Conservation (phyloP, 1,140 invertebrate genomes). For the Procambarus clarkii region DNA sequence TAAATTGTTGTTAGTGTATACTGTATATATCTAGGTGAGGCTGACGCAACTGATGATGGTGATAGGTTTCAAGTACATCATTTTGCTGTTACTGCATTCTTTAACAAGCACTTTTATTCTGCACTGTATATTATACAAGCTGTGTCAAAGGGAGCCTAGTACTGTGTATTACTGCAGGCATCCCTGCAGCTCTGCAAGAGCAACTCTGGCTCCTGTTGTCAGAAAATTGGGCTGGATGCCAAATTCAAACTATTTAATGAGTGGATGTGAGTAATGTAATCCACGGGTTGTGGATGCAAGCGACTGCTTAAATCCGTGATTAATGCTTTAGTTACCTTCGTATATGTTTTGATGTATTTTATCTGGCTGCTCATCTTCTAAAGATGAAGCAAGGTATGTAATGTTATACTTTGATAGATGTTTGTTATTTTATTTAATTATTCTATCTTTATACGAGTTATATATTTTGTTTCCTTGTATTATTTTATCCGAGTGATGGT, state of each 20-base stretch:
- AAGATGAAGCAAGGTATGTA: neutral
- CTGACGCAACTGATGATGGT: neutral
- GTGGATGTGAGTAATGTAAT: neutral
- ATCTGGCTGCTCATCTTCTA: neutral
- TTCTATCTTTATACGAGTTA: constrained; percentile 41
- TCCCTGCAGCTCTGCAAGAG: neutral
- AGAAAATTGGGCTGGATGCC: neutral
- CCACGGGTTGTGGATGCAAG: neutral
- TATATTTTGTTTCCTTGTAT: constrained; percentile 36
- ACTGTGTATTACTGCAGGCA: neutral
- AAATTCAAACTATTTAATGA: neutral
- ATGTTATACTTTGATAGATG: constrained; percentile 20
- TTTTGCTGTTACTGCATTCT: neutral
- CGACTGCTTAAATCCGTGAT: neutral
- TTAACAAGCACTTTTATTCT: neutral
- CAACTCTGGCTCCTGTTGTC: neutral
- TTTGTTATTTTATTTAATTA: constrained; percentile 51
- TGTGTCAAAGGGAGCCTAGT: neutral
- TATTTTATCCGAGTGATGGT: constrained; percentile 10
- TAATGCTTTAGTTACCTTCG: neutral
- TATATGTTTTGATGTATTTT: neutral
- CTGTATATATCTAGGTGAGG: neutral
- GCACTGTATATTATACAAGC: neutral
- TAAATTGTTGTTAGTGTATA: neutral
- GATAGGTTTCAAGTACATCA: neutral